Conservation (phyloP, 64 coral and sea anemone species). For the Montipora capricornis region DNA sequence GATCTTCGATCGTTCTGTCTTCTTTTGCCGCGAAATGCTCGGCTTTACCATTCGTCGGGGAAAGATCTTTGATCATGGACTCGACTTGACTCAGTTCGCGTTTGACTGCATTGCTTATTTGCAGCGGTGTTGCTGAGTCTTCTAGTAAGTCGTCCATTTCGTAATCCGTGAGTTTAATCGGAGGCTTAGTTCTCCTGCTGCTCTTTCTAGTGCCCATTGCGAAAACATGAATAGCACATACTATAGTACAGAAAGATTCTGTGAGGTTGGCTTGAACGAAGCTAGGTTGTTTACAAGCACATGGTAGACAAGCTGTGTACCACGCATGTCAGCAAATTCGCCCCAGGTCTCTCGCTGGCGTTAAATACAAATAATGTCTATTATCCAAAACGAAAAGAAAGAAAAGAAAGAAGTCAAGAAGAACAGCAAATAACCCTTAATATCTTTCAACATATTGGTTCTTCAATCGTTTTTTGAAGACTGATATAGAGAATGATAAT, state of each 20-base stretch:
- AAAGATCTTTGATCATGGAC: slow-evolving; percentile 6
- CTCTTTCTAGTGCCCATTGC: neutral
- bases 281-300: no score
- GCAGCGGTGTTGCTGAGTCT: neutral
- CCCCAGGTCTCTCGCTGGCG: no score
- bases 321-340: no score
- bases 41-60: neutral
- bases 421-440: no score
- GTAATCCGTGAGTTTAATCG: neutral
- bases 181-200: slow-evolving; percentile 20
- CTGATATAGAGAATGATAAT: no score
- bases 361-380: no score
- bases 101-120: slow-evolving; percentile 36
- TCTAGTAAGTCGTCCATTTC: neutral
- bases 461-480: no score
- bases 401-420: no score
- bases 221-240: neutral
- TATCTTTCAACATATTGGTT: no score
- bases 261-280: no score
- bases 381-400: no score
- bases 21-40: neutral
- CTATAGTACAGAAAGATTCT: neutral
- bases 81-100: slow-evolving; percentile 40
- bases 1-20: slow-evolving; percentile 8
- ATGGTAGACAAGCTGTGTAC: no score